Evolutionary conservation across 2,797 vertebrate species (phyloP).

Genomic region (Dallia pectoralis): DNA sequence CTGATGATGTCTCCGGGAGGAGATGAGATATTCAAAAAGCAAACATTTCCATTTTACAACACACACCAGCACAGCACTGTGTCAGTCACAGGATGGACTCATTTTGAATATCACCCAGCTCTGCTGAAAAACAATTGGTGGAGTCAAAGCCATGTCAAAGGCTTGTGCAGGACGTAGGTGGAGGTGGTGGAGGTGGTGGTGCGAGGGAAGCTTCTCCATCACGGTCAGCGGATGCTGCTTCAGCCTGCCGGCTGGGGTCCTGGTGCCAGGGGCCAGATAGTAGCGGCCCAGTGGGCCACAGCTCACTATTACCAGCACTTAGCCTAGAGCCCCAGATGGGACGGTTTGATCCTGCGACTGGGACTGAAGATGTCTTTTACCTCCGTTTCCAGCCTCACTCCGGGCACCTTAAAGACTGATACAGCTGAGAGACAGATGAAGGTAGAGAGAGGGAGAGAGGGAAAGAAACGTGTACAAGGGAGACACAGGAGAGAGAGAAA

Average conservation of each 20-base stretch:
- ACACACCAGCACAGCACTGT: no score
- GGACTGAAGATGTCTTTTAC: slow-evolving; percentile 80
- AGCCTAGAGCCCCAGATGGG: slow-evolving; percentile 48
- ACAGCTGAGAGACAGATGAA: slow-evolving; percentile 67
- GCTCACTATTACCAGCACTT: slow-evolving; percentile 64
- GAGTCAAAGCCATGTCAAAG: neutral
- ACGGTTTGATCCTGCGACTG: slow-evolving; percentile 50
- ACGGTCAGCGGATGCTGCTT: neutral
- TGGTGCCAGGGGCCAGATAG: neutral
- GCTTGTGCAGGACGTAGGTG: neutral
- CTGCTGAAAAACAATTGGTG: neutral
- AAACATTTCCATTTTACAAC: no score
- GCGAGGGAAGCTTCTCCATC: slow-evolving; percentile 1
- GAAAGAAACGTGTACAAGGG: neutral
- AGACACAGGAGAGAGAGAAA: neutral
- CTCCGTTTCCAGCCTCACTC: slow-evolving; percentile 82
- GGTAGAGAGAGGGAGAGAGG: neutral
- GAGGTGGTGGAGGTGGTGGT: slow-evolving; percentile 9
- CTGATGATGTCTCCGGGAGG: no score
- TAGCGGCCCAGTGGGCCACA: neutral
- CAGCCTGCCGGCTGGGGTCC: neutral
- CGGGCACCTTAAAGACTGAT: slow-evolving; percentile 86
- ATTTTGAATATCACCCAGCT: neutral
- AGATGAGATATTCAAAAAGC: no score
- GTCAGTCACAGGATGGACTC: no score